phyloP scores from a whole-genome alignment of 1,140 invertebrate species.

The Phymorhynchus buccinoides region DNA sequence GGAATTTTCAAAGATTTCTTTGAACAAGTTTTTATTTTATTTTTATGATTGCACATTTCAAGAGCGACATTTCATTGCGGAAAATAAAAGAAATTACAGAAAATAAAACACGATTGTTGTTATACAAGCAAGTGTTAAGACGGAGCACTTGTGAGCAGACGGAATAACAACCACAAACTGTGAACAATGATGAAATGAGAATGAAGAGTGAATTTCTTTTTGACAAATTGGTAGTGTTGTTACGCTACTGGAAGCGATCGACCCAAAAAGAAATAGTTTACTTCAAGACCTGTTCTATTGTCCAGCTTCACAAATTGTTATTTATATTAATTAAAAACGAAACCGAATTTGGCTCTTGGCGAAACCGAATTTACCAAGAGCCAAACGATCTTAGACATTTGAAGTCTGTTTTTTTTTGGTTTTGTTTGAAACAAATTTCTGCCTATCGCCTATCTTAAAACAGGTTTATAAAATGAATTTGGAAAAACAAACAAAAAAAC shows the following conservation, averaged over 20 bases:
- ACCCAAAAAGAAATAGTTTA: background rate
- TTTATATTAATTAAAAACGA: too few relatives aligned
- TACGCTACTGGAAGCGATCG: constrained; percentile 25
- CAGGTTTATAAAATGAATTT: background rate
- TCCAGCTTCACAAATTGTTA: background rate
- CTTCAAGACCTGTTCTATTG: background rate
- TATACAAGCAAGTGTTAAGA: background rate
- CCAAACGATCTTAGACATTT: too few relatives aligned
- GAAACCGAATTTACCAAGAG: too few relatives aligned
- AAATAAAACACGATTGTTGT: too few relatives aligned
- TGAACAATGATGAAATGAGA: background rate
- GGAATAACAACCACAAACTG: background rate
- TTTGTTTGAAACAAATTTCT: too few relatives aligned
- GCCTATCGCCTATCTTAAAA: background rate
- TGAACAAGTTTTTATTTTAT: background rate
- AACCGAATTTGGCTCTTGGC: too few relatives aligned
- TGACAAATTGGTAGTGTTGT: background rate
- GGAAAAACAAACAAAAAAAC: background rate
- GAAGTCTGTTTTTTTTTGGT: too few relatives aligned
- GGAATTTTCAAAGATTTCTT: too few relatives aligned
- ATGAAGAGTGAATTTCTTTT: too few relatives aligned
- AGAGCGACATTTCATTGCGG: too few relatives aligned
- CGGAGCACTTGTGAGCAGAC: background rate
- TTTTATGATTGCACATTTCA: too few relatives aligned
- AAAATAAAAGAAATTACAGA: background rate